phyloP scores from a whole-genome alignment of 2,797 vertebrate genomes.

The Epinephelus malabaricus region DNA sequence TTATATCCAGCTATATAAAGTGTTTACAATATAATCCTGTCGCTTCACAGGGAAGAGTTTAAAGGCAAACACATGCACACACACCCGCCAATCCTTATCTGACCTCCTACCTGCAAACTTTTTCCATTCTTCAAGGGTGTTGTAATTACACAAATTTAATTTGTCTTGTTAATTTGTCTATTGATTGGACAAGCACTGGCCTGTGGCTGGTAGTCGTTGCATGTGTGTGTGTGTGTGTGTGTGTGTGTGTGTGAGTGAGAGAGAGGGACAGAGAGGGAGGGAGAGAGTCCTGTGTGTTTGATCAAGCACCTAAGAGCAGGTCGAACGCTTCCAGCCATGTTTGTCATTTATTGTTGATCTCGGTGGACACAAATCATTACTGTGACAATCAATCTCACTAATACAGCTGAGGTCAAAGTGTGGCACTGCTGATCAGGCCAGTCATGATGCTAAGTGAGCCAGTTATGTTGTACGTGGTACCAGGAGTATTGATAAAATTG shows the following conservation, averaged over 20 bases:
- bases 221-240: background rate
- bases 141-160: constrained; percentile 73
- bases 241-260: background rate
- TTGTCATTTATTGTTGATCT: constrained; percentile 57
- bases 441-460: constrained; percentile 1
- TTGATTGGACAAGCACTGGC: constrained; percentile 66
- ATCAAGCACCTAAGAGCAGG: constrained; percentile 22
- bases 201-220: constrained; percentile 45
- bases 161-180: constrained; percentile 75
- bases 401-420: constrained; percentile 32
- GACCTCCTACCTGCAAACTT: constrained; percentile 2
- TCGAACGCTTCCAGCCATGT: constrained; percentile 45
- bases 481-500: background rate
- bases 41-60: constrained; percentile 18
- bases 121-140: constrained; percentile 35
- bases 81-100: constrained; percentile 20
- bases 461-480: background rate
- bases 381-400: constrained; percentile 46
- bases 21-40: background rate
- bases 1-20: constrained; percentile 4
- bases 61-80: background rate
- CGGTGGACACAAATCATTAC: constrained; percentile 51
- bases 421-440: constrained; percentile 24
- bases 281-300: background rate
- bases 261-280: background rate